phyloP scores from a whole-genome alignment of 2,113 vertebrate species.

The Sinocyclocheilus anophthalmus region DNA sequence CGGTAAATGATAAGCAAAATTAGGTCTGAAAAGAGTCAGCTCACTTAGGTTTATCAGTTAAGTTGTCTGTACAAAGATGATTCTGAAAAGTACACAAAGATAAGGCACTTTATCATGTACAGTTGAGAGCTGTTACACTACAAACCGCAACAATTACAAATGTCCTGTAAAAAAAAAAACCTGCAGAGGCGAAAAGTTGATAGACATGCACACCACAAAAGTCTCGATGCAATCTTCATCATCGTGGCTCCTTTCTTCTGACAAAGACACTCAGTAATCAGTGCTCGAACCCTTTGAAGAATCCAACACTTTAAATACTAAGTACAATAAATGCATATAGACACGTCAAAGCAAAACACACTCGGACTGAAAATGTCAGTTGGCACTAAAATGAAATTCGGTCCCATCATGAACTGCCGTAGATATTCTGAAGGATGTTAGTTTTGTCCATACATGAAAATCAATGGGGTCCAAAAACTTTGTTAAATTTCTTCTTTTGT shows the following conservation, averaged over 20 bases:
- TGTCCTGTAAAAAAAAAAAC: constrained; percentile 14
- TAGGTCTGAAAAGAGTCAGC: not conserved
- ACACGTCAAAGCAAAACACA: not conserved
- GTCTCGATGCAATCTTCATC: not conserved
- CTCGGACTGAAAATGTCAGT: not conserved
- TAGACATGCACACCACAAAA: not conserved
- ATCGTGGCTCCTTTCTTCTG: not conserved
- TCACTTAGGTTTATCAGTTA: not conserved
- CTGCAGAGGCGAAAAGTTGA: not conserved
- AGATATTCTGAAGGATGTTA: too few relatives aligned
- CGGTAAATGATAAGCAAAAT: not conserved
- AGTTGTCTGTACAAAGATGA: not conserved
- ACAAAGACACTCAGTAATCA: not conserved
- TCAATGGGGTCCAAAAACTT: not conserved
- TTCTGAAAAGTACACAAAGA: not conserved
- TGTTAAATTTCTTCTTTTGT: not conserved
- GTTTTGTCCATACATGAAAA: not conserved
- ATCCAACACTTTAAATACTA: not conserved
- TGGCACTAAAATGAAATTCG: constrained; percentile 3
- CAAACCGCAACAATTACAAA: constrained; percentile 29
- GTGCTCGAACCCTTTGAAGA: not conserved
- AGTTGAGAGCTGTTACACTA: not conserved
- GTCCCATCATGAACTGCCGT: not conserved
- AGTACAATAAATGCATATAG: not conserved
- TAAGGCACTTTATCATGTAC: constrained; percentile 31